phyloP scores from a whole-genome alignment of 1,140 invertebrate species.

The Lysiphlebus fabarum region DNA sequence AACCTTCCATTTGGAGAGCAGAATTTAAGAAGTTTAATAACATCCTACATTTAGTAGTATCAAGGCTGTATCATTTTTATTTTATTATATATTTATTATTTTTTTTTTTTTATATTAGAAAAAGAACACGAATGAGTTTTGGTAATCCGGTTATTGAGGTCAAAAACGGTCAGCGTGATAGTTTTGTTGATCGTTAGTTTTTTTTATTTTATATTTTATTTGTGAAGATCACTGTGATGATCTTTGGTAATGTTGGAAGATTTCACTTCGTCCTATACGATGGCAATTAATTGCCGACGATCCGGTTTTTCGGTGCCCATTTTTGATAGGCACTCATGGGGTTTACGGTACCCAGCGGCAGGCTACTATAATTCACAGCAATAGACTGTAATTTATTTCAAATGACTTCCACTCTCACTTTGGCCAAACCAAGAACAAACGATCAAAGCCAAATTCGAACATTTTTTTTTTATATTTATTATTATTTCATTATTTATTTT shows the following conservation, averaged over 20 bases:
- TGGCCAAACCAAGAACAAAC: conserved; percentile 13
- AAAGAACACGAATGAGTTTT: conserved; percentile 2
- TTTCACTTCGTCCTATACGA: conserved; percentile 17
- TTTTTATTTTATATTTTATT: neutral
- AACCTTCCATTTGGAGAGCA: neutral
- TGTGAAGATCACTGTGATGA: neutral
- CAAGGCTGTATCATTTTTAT: neutral
- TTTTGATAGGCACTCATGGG: conserved; percentile 1
- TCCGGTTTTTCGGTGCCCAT: conserved; percentile 23
- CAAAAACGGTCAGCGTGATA: conserved; percentile 15
- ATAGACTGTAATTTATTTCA: conserved; percentile 27
- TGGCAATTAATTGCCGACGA: conserved; percentile 28
- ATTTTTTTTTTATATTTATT: too few relatives aligned
- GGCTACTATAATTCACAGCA: conserved; percentile 22
- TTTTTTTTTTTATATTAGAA: too few relatives aligned
- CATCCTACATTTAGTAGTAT: conserved; percentile 6
- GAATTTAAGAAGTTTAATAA: conserved; percentile 14
- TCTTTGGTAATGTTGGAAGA: neutral
- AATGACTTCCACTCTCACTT: conserved; percentile 31
- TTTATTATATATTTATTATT: too few relatives aligned
- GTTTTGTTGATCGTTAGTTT: conserved; percentile 11
- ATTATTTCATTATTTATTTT: too few relatives aligned
- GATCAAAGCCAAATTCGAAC: neutral
- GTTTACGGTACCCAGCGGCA: conserved; percentile 21
- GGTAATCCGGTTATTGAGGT: conserved; percentile 23